Evolutionary conservation across 1,140 invertebrate species (phyloP).

Genomic region (Samia ricini): DNA sequence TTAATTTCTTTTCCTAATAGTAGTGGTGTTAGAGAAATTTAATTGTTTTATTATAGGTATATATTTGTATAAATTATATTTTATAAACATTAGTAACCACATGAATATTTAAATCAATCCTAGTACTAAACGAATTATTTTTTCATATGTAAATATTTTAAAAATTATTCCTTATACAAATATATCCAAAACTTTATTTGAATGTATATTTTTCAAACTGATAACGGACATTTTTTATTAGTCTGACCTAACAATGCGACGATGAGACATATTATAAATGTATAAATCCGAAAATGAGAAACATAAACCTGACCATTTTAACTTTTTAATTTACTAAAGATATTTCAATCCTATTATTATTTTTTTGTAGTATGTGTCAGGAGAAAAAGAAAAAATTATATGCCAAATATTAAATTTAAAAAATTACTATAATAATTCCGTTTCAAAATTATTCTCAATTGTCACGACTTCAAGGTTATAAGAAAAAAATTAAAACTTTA

Average conservation of each 20-base stretch:
- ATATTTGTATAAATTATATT: neutral
- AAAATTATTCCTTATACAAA: neutral
- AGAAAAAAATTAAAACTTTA: no score
- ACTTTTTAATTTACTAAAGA: no score
- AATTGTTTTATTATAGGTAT: slow-evolving; percentile 2
- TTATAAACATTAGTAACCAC: neutral
- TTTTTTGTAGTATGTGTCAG: no score
- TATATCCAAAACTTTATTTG: neutral
- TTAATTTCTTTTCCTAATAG: neutral
- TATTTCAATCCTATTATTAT: no score
- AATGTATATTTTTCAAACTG: neutral
- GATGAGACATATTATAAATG: neutral
- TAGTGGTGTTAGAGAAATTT: neutral
- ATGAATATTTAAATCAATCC: neutral
- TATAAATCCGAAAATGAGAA: neutral
- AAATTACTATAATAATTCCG: no score
- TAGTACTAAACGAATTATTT: neutral
- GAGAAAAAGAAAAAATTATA: no score
- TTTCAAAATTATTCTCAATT: no score
- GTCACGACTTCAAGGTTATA: no score
- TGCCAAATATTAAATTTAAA: no score
- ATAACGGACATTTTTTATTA: neutral
- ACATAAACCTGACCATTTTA: no score
- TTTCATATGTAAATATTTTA: neutral
- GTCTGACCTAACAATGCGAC: neutral